A percentile compares a stretch with the other conserved stretches of the same genome.
Evolutionary conservation across 2,888 invertebrate genomes (phyloP).

Genomic region (Drosophila imparisetae): DNA sequence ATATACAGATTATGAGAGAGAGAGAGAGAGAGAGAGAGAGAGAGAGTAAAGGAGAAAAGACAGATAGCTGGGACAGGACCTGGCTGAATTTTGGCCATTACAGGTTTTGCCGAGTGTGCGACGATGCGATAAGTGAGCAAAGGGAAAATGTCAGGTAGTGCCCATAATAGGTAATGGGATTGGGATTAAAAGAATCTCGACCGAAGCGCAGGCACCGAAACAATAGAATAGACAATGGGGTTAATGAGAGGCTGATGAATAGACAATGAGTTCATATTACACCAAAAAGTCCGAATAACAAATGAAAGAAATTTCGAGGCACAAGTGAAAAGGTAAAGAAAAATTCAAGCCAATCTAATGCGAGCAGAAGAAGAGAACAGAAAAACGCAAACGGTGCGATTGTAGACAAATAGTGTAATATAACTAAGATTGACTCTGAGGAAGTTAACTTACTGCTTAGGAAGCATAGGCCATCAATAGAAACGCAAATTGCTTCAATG

Average conservation of each 20-base stretch:
- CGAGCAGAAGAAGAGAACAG: not conserved
- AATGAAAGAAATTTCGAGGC: constrained; percentile 2
- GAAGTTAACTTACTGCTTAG: not conserved
- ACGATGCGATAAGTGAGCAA: constrained; percentile 60
- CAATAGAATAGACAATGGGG: constrained; percentile 41
- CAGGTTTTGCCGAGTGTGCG: constrained; percentile 50
- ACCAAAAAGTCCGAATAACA: constrained; percentile 13
- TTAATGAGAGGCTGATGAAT: constrained; percentile 55
- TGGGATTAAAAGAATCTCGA: constrained; percentile 17
- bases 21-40: not conserved
- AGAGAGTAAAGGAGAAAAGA: not conserved
- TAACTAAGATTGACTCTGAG: not conserved
- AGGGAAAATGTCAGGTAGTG: constrained; percentile 52
- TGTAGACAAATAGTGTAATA: not conserved
- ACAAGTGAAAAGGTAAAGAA: not conserved
- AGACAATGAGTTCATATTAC: constrained; percentile 49
- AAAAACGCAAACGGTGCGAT: constrained; percentile 4
- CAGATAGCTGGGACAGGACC: not conserved
- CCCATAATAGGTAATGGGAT: constrained; percentile 39
- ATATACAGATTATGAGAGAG: not conserved
- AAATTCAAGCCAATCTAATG: constrained; percentile 11
- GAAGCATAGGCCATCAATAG: not conserved
- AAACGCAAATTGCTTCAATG: not conserved
- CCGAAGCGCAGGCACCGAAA: constrained; percentile 15
- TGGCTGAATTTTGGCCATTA: constrained; percentile 23